phyloP scores from a whole-genome alignment of 2,797 vertebrate genomes.

The Siniperca undulata region DNA sequence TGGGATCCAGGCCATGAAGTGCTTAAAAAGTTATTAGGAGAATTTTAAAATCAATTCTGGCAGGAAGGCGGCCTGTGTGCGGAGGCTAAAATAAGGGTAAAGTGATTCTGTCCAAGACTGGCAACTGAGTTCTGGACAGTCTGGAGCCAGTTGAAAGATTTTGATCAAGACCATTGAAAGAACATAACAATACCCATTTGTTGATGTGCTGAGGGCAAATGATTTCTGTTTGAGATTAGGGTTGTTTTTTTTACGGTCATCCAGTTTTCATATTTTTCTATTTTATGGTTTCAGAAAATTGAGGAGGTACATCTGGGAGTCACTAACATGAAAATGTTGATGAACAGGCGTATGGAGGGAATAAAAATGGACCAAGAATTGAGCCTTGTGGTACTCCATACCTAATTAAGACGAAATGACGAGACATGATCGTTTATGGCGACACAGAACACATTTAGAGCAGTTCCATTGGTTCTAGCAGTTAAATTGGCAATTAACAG shows the following conservation, averaged over 20 bases:
- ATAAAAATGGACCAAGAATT: background rate
- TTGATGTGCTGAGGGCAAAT: background rate
- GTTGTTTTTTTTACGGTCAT: background rate
- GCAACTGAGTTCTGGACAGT: slow-evolving; percentile 21
- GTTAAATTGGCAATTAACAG: background rate
- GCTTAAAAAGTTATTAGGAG: slow-evolving; percentile 51
- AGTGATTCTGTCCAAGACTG: slow-evolving; percentile 25
- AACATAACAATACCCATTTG: background rate
- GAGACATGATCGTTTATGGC: background rate
- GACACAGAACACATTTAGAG: background rate
- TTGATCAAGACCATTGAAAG: slow-evolving; percentile 1
- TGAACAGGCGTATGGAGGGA: background rate
- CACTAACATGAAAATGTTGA: background rate
- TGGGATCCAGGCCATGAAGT: slow-evolving; percentile 35
- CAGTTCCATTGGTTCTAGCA: background rate
- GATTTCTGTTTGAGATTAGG: background rate
- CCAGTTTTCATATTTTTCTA: background rate
- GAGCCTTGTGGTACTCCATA: slow-evolving; percentile 23
- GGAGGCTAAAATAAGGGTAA: slow-evolving; percentile 16
- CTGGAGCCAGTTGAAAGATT: slow-evolving; percentile 23
- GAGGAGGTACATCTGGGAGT: background rate
- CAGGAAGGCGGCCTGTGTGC: slow-evolving; percentile 26
- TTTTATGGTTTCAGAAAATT: background rate
- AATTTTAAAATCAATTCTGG: slow-evolving; percentile 55
- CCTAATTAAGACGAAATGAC: background rate